phyloP scores from a whole-genome alignment of 2,797 vertebrate genomes.

The Jordanella pulchra region DNA sequence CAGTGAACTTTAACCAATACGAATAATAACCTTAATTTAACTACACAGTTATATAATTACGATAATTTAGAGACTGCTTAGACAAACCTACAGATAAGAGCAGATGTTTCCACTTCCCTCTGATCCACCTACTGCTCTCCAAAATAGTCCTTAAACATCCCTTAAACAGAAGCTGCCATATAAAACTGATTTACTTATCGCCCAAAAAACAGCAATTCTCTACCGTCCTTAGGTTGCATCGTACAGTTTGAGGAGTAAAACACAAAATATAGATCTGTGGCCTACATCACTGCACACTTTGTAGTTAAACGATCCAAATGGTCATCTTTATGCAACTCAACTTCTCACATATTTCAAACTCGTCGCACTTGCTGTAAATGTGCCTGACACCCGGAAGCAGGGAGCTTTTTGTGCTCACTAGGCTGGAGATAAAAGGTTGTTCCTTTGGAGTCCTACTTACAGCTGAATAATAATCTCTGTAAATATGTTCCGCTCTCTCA shows the following conservation, averaged over 20 bases:
- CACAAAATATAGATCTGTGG: background rate
- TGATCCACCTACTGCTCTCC: background rate
- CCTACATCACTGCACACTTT: background rate
- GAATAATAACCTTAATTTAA: background rate
- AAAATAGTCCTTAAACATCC: background rate
- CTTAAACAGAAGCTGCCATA: background rate
- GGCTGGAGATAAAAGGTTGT: constrained; percentile 49
- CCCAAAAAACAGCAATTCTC: background rate
- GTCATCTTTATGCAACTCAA: background rate
- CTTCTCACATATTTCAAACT: background rate
- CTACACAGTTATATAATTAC: too few relatives aligned
- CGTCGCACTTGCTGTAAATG: constrained; percentile 18
- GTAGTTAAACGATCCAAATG: constrained; percentile 13
- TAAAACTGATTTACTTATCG: background rate
- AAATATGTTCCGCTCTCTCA: constrained; percentile 40
- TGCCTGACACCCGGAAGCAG: constrained; percentile 23
- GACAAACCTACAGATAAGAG: background rate
- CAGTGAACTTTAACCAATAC: too few relatives aligned
- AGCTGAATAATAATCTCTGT: constrained; percentile 48
- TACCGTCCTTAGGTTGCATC: background rate
- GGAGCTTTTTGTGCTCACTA: constrained; percentile 37
- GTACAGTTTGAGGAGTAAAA: background rate
- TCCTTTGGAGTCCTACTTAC: constrained; percentile 48
- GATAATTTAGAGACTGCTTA: background rate
- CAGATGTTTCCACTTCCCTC: background rate